Evolutionary conservation across 2,888 invertebrate species (phyloP).

Genomic region (Drosophila setosimentum): DNA sequence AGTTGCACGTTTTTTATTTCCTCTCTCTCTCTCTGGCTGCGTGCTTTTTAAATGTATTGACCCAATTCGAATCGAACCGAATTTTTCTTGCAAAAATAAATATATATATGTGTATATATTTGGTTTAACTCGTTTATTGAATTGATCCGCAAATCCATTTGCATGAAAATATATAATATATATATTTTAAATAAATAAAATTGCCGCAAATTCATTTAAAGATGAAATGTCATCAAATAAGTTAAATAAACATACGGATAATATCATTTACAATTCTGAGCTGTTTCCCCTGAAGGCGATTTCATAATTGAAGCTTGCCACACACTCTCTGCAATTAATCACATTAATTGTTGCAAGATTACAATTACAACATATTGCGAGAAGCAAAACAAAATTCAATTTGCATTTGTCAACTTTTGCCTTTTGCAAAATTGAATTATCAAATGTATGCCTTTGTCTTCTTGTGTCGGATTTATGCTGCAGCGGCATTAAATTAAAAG

Average conservation of each 20-base stretch:
- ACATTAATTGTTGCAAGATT: slow-evolving; percentile 32
- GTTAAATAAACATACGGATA: not conserved
- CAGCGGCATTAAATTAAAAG: slow-evolving; percentile 43
- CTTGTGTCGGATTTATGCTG: slow-evolving; percentile 27
- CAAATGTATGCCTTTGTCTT: slow-evolving; percentile 19
- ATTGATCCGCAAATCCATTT: slow-evolving; percentile 10
- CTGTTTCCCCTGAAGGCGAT: not conserved
- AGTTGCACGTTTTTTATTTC: slow-evolving; percentile 60
- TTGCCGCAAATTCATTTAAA: not conserved
- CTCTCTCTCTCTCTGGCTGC: slow-evolving; percentile 34
- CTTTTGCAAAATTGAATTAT: slow-evolving; percentile 39
- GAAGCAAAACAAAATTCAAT: slow-evolving; percentile 47
- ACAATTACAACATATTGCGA: slow-evolving; percentile 18
- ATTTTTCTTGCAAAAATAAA: slow-evolving; percentile 18
- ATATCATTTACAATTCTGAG: not conserved
- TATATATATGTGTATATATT: slow-evolving; percentile 3
- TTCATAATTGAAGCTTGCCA: slow-evolving; percentile 8
- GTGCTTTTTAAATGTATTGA: slow-evolving; percentile 64
- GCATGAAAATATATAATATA: slow-evolving; percentile 1
- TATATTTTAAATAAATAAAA: slow-evolving; percentile 22
- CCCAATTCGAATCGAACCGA: slow-evolving; percentile 55
- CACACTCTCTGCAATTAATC: slow-evolving; percentile 25
- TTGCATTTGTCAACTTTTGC: slow-evolving; percentile 51
- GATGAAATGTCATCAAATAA: not conserved
- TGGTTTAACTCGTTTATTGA: slow-evolving; percentile 1